phyloP scores from a whole-genome alignment of 2,888 invertebrate genomes.

The Andrena marginata region DNA sequence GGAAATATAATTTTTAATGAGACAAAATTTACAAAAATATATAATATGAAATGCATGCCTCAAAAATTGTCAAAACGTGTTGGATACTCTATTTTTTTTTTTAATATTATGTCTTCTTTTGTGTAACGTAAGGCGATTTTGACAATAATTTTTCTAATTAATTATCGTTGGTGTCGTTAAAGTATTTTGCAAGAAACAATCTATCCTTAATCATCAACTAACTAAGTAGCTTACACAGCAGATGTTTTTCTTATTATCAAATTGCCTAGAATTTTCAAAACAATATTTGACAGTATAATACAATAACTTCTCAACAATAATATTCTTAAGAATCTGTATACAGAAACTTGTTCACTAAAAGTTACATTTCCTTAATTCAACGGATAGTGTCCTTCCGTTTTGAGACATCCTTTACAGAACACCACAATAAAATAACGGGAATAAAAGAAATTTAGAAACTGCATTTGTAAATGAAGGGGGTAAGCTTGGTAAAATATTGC shows the following conservation, averaged over 20 bases:
- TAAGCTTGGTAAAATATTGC: not conserved
- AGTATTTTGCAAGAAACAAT: too few species aligned
- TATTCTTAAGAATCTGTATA: not conserved
- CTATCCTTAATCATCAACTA: too few species aligned
- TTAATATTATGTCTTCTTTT: too few species aligned
- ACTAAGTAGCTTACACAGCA: too few species aligned
- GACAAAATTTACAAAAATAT: not conserved
- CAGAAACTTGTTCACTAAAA: not conserved
- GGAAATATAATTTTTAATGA: constrained; percentile 13
- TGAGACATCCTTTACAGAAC: constrained; percentile 1
- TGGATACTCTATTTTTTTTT: too few species aligned
- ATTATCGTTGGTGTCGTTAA: too few species aligned
- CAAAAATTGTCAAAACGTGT: too few species aligned
- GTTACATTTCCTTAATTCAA: not conserved
- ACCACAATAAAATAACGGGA: not conserved
- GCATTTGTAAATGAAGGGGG: not conserved
- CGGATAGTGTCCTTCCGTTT: not conserved
- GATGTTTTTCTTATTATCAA: not conserved
- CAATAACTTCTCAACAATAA: not conserved
- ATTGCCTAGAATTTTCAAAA: not conserved
- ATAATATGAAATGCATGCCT: not conserved
- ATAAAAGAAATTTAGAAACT: not conserved
- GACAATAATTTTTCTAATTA: too few species aligned
- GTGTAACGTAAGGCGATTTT: too few species aligned
- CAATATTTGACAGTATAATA: not conserved